phyloP scores from a whole-genome alignment of 2,797 vertebrate genomes.

The Hydrolagus colliei region DNA sequence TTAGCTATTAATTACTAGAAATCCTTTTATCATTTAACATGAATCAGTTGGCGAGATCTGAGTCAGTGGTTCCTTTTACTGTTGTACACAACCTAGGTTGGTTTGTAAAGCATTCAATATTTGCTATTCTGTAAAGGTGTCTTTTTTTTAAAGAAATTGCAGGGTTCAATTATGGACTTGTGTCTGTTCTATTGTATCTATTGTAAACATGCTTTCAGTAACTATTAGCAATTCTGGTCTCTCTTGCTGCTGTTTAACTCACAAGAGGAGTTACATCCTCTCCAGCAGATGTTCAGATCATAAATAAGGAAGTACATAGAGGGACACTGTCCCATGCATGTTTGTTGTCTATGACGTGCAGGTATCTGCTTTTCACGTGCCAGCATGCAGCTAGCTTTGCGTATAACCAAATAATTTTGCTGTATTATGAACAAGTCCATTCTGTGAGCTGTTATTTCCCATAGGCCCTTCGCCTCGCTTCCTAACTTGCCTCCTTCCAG shows the following conservation, averaged over 20 bases:
- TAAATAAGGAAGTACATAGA: background rate
- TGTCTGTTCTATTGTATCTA: background rate
- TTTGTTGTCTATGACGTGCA: background rate
- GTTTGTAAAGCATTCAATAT: background rate
- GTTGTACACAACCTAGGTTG: background rate
- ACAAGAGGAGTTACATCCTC: background rate
- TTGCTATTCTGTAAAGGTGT: background rate
- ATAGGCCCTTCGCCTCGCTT: too few relatives aligned
- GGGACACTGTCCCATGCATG: too few relatives aligned
- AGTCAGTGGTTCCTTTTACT: constrained; percentile 44
- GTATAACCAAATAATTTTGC: background rate
- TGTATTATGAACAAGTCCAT: background rate
- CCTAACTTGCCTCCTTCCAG: too few relatives aligned
- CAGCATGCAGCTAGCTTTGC: background rate
- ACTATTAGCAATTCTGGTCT: background rate
- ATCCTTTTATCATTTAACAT: constrained; percentile 40
- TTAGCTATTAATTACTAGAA: constrained; percentile 56
- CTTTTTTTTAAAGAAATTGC: too few relatives aligned
- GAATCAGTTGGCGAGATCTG: constrained; percentile 40
- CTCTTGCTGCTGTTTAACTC: background rate
- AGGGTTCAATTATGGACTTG: background rate
- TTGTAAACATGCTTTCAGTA: background rate
- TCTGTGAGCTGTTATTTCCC: background rate
- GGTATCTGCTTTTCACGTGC: background rate
- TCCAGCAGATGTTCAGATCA: background rate